Base-by-base conservation (phyloP, 2,888 invertebrate genomes). In the Ophonus ardosiacus region DNA sequence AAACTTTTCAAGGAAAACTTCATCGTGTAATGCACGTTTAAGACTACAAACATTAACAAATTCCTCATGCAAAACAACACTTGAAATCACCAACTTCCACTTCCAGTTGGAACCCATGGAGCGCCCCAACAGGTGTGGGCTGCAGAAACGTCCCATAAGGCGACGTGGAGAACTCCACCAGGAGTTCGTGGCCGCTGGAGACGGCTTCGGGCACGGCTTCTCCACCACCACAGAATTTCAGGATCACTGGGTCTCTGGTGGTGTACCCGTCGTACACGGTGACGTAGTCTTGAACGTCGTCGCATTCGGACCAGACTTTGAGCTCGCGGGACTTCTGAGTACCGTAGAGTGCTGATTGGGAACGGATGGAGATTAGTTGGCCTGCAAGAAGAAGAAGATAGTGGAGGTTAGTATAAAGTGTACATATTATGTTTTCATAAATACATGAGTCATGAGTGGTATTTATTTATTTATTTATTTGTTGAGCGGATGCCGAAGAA, bases 181-280 rank as follows among this genome's bases (percentile, higher is more conserved):
- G 93, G 88, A 98, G 92, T 91, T 97, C 97, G 86, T 97, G 96
- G 0, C 97, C 97, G 90, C 97, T 97, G 87, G 97, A 97, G 88
- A 96, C 94, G 43, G 97, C 95, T 89, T 96, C 95, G 10, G 97
- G 97, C 82, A 97, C 96, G 3, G 96, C 94, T 89, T 97, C 96
- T 56, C 97, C 97, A 68, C 97, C 97, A 7, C 97, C 97, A 89
- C 98, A 98, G 92, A 98, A 98, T 92, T 97, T 96, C 88, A 97
- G 92, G 89, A 98, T 95, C 87, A 97, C 95, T 18, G 97, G 97
- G 91, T 97, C 97, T 88, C 97, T 93, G 59, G 97, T 97, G 87
- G 97, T 97, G 90, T 97, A 97, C 57, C 97, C 97, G 89, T 97
- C 97, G 91, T 97, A 97, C 81, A 97, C 95, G 43, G 96, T 97